Evolutionary conservation across 2,113 vertebrate genomes (phyloP).

Genomic region (Myanophis thanlyinensis): DNA sequence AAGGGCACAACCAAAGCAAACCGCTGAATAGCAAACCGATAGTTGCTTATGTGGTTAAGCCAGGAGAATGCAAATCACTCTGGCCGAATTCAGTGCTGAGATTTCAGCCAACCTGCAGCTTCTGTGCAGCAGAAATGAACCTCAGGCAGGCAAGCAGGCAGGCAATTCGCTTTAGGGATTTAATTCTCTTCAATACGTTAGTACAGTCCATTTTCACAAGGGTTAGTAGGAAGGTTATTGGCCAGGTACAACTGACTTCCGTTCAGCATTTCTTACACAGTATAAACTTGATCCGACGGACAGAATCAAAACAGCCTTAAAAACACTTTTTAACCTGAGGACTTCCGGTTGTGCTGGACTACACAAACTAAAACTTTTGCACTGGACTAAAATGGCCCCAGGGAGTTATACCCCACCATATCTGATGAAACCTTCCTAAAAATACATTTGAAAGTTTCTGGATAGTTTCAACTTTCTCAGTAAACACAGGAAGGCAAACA

Average conservation of each 20-base stretch:
- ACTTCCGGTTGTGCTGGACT: not conserved
- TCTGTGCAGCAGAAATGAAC: fast-evolving
- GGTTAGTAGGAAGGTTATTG: not conserved
- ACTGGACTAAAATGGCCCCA: not conserved
- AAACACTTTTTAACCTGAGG: not conserved
- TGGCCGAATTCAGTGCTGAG: not conserved
- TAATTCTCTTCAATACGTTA: not conserved
- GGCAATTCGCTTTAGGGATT: not conserved
- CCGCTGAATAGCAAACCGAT: not conserved
- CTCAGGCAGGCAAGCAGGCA: not conserved
- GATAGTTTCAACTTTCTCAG: not conserved
- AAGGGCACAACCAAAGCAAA: not conserved
- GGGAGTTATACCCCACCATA: not conserved
- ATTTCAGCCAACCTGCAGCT: not conserved
- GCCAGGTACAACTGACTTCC: constrained; percentile 24
- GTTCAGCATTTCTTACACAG: constrained; percentile 12
- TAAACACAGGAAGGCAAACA: not conserved
- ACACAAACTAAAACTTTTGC: not conserved
- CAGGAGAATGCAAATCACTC: not conserved
- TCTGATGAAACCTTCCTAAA: not conserved
- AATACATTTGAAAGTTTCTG: not conserved
- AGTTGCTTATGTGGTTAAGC: not conserved
- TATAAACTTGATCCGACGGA: not conserved
- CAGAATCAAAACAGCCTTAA: not conserved
- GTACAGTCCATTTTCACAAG: not conserved